Conservation (phyloP, 1,140 invertebrate species). For the Orchestia grillus region DNA sequence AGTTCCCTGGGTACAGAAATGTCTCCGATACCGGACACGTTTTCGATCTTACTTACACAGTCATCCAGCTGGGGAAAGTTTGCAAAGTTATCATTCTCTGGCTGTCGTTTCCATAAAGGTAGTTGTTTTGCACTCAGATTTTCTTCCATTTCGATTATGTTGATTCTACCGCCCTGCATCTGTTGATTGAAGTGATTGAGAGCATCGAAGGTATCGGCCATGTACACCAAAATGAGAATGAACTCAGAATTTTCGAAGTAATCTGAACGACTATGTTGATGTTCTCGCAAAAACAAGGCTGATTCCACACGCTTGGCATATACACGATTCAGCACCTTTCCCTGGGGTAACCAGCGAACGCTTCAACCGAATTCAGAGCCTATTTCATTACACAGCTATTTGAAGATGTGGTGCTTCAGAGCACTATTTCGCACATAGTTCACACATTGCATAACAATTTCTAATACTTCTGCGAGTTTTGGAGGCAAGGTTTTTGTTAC, state of each 20-base stretch:
- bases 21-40: slow-evolving; percentile 59
- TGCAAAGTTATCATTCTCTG: slow-evolving; percentile 66
- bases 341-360: slow-evolving; percentile 56
- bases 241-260: slow-evolving; percentile 62
- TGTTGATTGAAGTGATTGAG: slow-evolving; percentile 61
- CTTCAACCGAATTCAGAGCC: slow-evolving; percentile 61
- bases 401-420: slow-evolving; percentile 55
- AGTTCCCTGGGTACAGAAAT: slow-evolving; percentile 61
- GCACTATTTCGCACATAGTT: slow-evolving; percentile 58
- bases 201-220: slow-evolving; percentile 63
- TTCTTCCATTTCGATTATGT: slow-evolving; percentile 67
- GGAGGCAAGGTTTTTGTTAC: slow-evolving; percentile 45
- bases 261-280: slow-evolving; percentile 57
- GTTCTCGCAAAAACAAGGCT: slow-evolving; percentile 62
- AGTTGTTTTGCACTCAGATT: slow-evolving; percentile 62
- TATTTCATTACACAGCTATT: slow-evolving; percentile 60
- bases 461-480: slow-evolving; percentile 53
- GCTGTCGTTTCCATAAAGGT: slow-evolving; percentile 66
- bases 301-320: slow-evolving; percentile 64
- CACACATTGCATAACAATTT: slow-evolving; percentile 58
- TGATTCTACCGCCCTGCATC: slow-evolving; percentile 66
- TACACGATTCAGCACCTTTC: slow-evolving; percentile 63
- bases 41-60: slow-evolving; percentile 61
- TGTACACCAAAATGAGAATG: slow-evolving; percentile 66
- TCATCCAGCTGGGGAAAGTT: slow-evolving; percentile 66